phyloP scores from a whole-genome alignment of 2,113 vertebrate species.

The Hydrochoerus hydrochaeris region DNA sequence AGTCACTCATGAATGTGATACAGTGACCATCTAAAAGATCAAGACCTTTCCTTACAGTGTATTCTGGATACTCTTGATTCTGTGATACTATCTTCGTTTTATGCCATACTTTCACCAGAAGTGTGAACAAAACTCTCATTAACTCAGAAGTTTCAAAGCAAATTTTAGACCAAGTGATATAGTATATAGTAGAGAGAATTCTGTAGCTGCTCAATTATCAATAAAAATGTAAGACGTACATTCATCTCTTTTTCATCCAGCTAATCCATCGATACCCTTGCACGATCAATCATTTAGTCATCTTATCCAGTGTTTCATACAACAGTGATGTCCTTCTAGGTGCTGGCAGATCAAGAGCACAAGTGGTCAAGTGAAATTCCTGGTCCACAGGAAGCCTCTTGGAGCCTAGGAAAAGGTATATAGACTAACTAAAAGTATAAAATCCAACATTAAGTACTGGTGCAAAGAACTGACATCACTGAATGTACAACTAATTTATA shows the following conservation, averaged over 20 bases:
- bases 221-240: background rate
- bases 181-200: too few relatives aligned
- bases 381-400: background rate
- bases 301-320: background rate
- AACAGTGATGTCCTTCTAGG: background rate
- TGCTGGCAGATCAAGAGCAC: background rate
- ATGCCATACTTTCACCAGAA: background rate
- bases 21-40: background rate
- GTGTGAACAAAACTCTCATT: background rate
- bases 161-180: background rate
- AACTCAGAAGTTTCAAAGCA: background rate
- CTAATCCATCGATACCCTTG: background rate
- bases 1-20: background rate
- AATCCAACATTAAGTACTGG: background rate
- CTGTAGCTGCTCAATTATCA: background rate
- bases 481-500: background rate
- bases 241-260: background rate
- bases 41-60: accelerated
- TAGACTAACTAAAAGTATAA: background rate
- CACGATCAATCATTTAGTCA: background rate
- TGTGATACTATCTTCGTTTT: background rate
- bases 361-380: background rate
- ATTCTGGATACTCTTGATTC: background rate
- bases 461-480: too few relatives aligned
- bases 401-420: background rate